Base-by-base conservation (phyloP, 2,797 vertebrate species). In the Danio choprae region DNA sequence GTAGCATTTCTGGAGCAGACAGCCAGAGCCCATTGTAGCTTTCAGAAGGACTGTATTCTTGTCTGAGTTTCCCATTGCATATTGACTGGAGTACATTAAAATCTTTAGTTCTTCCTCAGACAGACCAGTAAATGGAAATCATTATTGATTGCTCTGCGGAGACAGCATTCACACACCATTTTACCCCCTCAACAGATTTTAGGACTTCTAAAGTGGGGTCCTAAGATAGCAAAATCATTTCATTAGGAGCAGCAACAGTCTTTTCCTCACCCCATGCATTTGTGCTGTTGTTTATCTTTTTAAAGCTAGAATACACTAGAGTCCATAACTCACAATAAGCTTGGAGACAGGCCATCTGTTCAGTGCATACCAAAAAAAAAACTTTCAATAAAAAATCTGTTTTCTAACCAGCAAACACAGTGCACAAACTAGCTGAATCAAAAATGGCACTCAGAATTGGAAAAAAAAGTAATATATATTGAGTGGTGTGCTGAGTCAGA, bases 41-140 rank as follows among this genome's bases (percentile, higher is more conserved):
- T 79, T 79, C 36, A 72, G 56, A 79, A 55, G 58, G 16, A 40
- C 68, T 64, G 76, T 44, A 18, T 41, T 79, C 46, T 71, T 60
- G 63, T 67, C 50, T 53, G n/a, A 36, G 40, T 53, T 65, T n/a
- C 20, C 56, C 44, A 62, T 5, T 53, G 68, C 59, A 72, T 72
- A 79, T 79, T 79, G 77, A 79, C 58, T 60, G 13, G 59, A 63
- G 77, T 64, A 79, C 68, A 79, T 79, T 72, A 29, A 79, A 71
- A 63, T 63, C 67, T 72, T 79, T 60, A 59, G 65, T 69, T 78
- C 56, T 60, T 51, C 36, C 56, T 72, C 50, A 55, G 68, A 71
- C 77, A 64, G 40, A 58, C 68, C 59, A 64, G 65, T 43, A 79
- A 79, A 79, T 72, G 58, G 68, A 72, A 72, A 53, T 29, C 68